A percentile compares a stretch with the other conserved stretches of the same genome.
phyloP scores from a whole-genome alignment of 2,113 vertebrate species.

The Dipodomys stephensi region DNA sequence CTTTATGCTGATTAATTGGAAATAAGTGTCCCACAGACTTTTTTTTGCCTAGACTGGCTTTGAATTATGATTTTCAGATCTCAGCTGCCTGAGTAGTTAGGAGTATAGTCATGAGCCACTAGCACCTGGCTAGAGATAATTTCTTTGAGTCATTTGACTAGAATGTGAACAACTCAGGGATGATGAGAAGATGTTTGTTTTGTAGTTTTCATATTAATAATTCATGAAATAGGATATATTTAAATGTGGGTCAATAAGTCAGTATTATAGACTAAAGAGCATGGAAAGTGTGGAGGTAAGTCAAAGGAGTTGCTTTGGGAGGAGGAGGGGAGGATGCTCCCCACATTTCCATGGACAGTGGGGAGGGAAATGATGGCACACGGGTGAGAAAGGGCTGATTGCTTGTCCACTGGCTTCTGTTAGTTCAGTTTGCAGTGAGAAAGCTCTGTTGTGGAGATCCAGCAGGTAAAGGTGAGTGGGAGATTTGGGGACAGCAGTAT shows the following conservation, averaged over 20 bases:
- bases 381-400: accelerated
- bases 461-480: too few species aligned
- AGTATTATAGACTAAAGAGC: not conserved
- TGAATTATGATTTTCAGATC: too few species aligned
- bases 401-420: too few species aligned
- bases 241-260: not conserved
- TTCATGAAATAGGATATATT: not conserved
- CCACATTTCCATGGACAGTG: not conserved
- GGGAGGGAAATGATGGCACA: too few species aligned
- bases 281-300: not conserved
- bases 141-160: not conserved
- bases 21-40: too few species aligned
- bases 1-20: too few species aligned
- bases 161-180: not conserved
- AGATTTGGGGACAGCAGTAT: not conserved
- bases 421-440: not conserved
- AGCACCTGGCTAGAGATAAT: not conserved
- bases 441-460: not conserved
- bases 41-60: too few species aligned
- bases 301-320: not conserved
- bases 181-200: not conserved
- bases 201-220: not conserved
- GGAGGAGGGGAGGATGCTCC: not conserved
- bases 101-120: too few species aligned
- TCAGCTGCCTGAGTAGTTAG: too few species aligned